These are phyloP conservation scores for Criorhina ranunculi DNA, from an alignment of 2,888 invertebrate species.

Conservation along the genomic window DNA sequence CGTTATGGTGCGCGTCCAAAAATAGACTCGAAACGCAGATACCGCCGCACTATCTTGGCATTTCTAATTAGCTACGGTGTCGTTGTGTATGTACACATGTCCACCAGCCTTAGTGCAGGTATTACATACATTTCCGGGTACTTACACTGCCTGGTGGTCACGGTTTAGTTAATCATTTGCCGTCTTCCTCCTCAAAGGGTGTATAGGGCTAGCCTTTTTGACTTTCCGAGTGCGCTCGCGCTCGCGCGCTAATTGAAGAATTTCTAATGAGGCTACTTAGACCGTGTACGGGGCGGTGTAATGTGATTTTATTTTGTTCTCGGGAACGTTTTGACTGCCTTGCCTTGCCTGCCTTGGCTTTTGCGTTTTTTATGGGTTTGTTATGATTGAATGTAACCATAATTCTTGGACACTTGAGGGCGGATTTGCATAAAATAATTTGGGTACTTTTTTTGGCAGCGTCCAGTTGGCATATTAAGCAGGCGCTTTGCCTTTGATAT, in stretches of 20 bases:
- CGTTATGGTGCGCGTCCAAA: conserved; percentile 50
- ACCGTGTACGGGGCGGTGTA: conserved; percentile 60
- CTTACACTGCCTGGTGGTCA: conserved; percentile 53
- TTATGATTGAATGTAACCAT: conserved; percentile 65
- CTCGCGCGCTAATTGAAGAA: conserved; percentile 61
- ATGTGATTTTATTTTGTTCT: conserved; percentile 66
- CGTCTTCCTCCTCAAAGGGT: conserved; percentile 52
- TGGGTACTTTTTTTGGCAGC: conserved; percentile 65
- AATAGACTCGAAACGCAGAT: conserved; percentile 23
- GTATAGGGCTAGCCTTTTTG: too few species aligned
- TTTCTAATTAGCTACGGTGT: conserved; percentile 58
- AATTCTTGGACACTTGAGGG: conserved; percentile 65
- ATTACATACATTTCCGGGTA: conserved; percentile 62
- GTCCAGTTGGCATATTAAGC: conserved; percentile 51
- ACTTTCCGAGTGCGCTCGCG: conserved; percentile 13
- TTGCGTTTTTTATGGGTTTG: conserved; percentile 59
- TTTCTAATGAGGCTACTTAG: conserved; percentile 73
- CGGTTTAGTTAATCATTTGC: conserved; percentile 64
- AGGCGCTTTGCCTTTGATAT: conserved; percentile 74
- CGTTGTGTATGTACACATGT: background rate
- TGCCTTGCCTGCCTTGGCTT: conserved; percentile 21
- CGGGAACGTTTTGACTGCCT: conserved; percentile 35
- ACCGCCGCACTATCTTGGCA: conserved; percentile 34
- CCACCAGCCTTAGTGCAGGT: conserved; percentile 37
- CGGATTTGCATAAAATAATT: conserved; percentile 68